Base-by-base conservation (phyloP, 2,888 invertebrate genomes). In the Harpagoxenus sublaevis region DNA sequence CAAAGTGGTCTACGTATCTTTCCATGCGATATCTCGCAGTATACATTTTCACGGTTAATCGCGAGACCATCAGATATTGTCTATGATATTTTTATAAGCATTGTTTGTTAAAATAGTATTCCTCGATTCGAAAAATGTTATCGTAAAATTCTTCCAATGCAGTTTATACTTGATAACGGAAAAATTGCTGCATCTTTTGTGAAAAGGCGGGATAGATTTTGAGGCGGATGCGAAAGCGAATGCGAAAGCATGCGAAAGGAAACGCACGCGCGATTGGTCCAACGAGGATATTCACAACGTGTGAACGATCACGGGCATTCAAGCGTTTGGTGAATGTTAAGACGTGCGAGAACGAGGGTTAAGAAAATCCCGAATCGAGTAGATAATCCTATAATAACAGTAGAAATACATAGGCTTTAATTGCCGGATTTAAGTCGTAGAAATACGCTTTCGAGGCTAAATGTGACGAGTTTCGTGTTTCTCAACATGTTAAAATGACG, bases 211-310 rank as follows among this genome's bases (percentile, higher is more conserved):
- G 31, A 12, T 68, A 65, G 74, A 87, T 84, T 90, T 90, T 84
- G 86, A 83, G 63, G 81, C 86, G 88, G 92, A 92, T 23, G 23
- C 23, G 91, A 86, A 89, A 89, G 87, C 88, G 88, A 91, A 90
- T 88, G 89, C 83, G 91, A 90, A 91, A 91, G 91, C 89, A 89
- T 90, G 91, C 87, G 89, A 91, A 90, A 90, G 92, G 88, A 90
- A 89, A 90, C 88, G 89, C 86, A 91, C 91, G 91, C 89, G 89
- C 89, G 90, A 88, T 89, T 90, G 90, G 89, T 86, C 90, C 88
- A 85, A 88, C 87, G 87, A 88, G 89, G 91, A 91, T 93, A 91
- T 93, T 93, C 91, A 89, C 91, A 91, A 92, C 92, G 91, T 92
- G 92, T 91, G 92, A 92, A 91, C 91, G 90, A 88, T 89, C 91